A percentile compares a stretch with the other conserved stretches of the same genome.
Evolutionary conservation across 1,140 invertebrate genomes (phyloP).

Genomic region (Propsilocerus akamusi): DNA sequence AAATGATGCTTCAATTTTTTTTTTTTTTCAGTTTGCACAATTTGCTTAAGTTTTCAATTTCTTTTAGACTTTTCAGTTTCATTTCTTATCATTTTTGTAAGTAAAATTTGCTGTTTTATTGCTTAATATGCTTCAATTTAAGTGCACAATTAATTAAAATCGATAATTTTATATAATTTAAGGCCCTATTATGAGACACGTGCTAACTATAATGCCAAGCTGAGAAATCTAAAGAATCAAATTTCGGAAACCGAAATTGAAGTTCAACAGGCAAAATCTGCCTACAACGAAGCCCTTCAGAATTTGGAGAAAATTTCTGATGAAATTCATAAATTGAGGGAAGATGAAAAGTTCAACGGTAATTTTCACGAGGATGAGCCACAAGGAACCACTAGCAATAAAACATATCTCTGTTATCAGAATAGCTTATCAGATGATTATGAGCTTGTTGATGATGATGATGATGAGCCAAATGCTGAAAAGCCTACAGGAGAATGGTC

Average conservation of each 20-base stretch:
- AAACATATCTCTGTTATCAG: constrained; percentile 6
- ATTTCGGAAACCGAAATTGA: constrained; percentile 61
- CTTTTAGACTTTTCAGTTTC: constrained; percentile 1
- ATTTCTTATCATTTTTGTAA: not conserved
- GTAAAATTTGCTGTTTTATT: not conserved
- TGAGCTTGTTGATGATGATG: constrained; percentile 6
- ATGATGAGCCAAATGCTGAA: constrained; percentile 14
- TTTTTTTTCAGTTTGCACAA: not conserved
- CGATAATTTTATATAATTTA: constrained; percentile 37
- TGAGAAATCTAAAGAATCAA: constrained; percentile 69
- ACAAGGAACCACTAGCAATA: not conserved
- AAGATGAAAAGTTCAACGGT: constrained; percentile 12
- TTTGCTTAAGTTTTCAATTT: constrained; percentile 6
- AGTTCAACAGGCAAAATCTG: constrained; percentile 61
- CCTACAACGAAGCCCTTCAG: constrained; percentile 68
- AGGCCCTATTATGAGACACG: constrained; percentile 91
- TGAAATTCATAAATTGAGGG: constrained; percentile 59
- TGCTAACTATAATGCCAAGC: constrained; percentile 65
- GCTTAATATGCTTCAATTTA: not conserved
- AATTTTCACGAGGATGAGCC: constrained; percentile 15
- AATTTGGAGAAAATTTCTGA: constrained; percentile 84
- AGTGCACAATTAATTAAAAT: constrained; percentile 27
- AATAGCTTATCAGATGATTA: constrained; percentile 3
- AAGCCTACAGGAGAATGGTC: constrained; percentile 14
- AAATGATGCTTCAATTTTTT: constrained; percentile 1